Evolutionary conservation across 2,113 vertebrate species (phyloP), one percentile per base, ranked within the genome.

Genomic region (Solea solea): DNA sequence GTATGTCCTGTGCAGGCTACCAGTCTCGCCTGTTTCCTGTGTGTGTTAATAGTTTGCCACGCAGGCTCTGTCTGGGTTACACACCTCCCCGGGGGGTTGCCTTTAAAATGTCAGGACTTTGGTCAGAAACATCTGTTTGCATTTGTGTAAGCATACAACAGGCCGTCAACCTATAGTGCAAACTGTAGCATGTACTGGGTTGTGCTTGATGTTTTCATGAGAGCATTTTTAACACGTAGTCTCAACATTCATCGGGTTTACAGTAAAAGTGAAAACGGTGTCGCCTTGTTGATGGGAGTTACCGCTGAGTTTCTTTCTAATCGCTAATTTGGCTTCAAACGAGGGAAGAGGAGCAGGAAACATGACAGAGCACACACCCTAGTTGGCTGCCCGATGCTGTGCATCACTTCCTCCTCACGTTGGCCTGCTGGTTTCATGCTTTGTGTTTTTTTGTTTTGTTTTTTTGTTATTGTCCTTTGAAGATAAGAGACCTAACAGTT

Each of bases 11-110:
- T 90, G 79, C 68, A 56, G 86, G 84, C 88, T 72, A 65, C 83
- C 64, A 73, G 90, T 92, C 88, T 90, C 66, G 84, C 64, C 90
- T 82, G 87, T 76, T 92, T 92, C 89, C 90, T 91, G 89, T 88
- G 75, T 78, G 84, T 75, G 84, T 82, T 86, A 82, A 80, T 63
- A 59, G 70, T 68, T 83, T 83, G 78, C 84, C 74, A 79, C 80
- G 74, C 54, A 58, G 63, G 49, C 74, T 83, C 65, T 81, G 87
- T 86, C 87, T 89, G 82, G 70, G 69, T 88, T 76, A 63, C 63
- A 62, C 42, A 39, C 64, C 74, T 81, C 87, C 63, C 83, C 21
- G 3, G 74, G 85, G 86, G 76, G 55, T 41, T 63, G 50, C 67
- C 41, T 78, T 79, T 76, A 79, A 81, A 74, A 74, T 42, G 51